phyloP scores from a whole-genome alignment of 1,140 invertebrate species.

The Magallana gigas region DNA sequence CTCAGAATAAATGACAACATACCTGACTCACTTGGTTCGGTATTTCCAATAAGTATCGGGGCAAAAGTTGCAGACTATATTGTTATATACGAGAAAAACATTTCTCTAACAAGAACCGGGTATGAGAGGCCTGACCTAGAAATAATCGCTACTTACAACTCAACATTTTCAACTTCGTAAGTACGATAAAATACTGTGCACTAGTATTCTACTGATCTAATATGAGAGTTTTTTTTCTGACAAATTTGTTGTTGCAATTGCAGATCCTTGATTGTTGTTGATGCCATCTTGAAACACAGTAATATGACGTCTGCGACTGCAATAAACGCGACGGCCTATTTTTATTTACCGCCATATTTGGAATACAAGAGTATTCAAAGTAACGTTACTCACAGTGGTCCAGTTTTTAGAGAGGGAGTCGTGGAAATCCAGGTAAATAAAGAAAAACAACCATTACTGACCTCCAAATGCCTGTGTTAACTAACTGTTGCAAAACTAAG shows the following conservation, averaged over 20 bases:
- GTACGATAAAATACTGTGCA: background rate
- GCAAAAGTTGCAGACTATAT: slow-evolving; percentile 59
- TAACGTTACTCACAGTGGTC: background rate
- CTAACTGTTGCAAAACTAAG: background rate
- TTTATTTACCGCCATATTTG: slow-evolving; percentile 67
- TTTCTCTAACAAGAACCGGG: slow-evolving; percentile 54
- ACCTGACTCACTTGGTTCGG: slow-evolving; percentile 42
- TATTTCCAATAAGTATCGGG: slow-evolving; percentile 62
- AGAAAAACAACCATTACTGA: background rate
- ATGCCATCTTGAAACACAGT: slow-evolving; percentile 59
- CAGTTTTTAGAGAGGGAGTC: background rate
- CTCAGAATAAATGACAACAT: slow-evolving; percentile 67
- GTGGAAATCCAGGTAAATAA: slow-evolving; percentile 43
- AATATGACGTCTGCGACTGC: slow-evolving; percentile 64
- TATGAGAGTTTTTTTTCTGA: too few species aligned
- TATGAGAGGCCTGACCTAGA: slow-evolving; percentile 60
- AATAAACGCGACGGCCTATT: slow-evolving; percentile 58
- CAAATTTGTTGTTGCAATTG: background rate
- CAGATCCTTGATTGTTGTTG: slow-evolving; percentile 55
- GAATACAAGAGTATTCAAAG: background rate
- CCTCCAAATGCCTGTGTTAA: background rate
- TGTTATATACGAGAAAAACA: slow-evolving; percentile 56
- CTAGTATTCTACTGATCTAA: too few species aligned
- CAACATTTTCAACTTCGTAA: slow-evolving; percentile 60
- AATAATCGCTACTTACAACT: slow-evolving; percentile 57